Percentiles rank a stretch among this genome's conserved stretches.
These are phyloP conservation scores for Drosophila prostipennis DNA, from an alignment of 2,888 invertebrate genomes.

Conservation along the genomic window DNA sequence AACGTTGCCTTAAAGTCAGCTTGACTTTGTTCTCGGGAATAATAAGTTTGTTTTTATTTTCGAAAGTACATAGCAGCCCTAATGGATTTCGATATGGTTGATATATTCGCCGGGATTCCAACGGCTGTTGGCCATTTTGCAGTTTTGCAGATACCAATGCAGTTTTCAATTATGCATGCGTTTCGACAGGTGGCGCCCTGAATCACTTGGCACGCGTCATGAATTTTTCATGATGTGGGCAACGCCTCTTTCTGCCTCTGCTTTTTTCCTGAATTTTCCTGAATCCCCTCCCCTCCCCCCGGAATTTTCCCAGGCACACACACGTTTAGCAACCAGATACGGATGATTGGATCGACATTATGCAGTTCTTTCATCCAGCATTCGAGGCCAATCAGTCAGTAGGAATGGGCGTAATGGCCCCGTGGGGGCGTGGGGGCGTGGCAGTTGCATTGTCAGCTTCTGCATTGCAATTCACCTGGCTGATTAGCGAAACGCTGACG, in stretches of 20 bases:
- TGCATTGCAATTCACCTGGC: conserved; percentile 14
- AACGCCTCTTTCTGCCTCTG: background rate
- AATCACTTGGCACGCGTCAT: conserved; percentile 23
- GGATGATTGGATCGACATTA: conserved; percentile 57
- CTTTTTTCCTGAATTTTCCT: conserved; percentile 1
- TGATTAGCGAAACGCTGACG: conserved; percentile 34
- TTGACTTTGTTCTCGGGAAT: background rate
- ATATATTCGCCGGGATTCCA: background rate
- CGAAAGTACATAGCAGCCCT: background rate
- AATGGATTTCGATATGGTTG: background rate
- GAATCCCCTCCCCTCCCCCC: no score
- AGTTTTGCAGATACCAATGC: background rate
- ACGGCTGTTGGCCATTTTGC: conserved; percentile 18
- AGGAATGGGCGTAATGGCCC: background rate
- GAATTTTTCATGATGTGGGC: conserved; percentile 47
- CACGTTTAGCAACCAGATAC: conserved; percentile 18
- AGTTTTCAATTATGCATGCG: conserved; percentile 15
- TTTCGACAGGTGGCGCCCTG: conserved; percentile 45
- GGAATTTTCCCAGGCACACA: background rate
- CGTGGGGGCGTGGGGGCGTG: background rate
- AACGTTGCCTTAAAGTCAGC: background rate
- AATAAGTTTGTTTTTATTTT: background rate
- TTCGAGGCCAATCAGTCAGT: conserved; percentile 56
- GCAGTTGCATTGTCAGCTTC: conserved; percentile 14
- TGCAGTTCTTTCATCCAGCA: conserved; percentile 45